Evolutionary conservation across 1,140 invertebrate genomes (phyloP), one percentile per base, ranked within the genome.

Genomic region (Lucilia sericata): DNA sequence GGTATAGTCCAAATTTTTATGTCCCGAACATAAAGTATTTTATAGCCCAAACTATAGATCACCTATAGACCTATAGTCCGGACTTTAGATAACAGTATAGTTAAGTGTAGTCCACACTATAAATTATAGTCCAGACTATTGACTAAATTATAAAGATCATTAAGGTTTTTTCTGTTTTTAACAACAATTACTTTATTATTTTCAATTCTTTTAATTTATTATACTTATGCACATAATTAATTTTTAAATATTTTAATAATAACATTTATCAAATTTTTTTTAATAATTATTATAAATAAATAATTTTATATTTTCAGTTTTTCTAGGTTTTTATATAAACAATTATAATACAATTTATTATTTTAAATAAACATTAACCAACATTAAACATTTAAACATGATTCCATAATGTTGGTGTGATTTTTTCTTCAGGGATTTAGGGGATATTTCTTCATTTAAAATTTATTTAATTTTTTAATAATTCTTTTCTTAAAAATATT

Each of bases 131-230:
- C 25, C 1, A 30, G 25, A 30, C 25, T n/a, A n/a, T n/a, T n/a
- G n/a, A n/a, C n/a, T n/a, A 30, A 30, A 30, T 30, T 30, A 30
- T 30, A 2, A 30, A 30, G 25, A 30, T 42, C 5, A 2, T 10
- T 55, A 17, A 7, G 12, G 5, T 55, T 55, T 2, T 7, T 12
- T 55, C 9, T 17, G 51, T 55, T 70, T 65, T 47, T 49, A 80
- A 80, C 76, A 80, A 80, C 76, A 80, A 80, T 80, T 70, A 51
- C 19, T 80, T 80, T 80, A 80, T 80, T 80, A 21, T 80, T 25
- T 51, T 80, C 13, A 51, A 13, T 80, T 49, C 21, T 21, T 49
- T 49, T 25, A 80, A 80, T 49, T 80, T 80, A 7, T 49, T 51
- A 49, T 80, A 42, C 42, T 42, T 42, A 42, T 8, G 5, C 10